Percentiles rank a stretch among this genome's conserved stretches.
phyloP scores from a whole-genome alignment of 2,888 invertebrate genomes.

The Cephalotes varians region DNA sequence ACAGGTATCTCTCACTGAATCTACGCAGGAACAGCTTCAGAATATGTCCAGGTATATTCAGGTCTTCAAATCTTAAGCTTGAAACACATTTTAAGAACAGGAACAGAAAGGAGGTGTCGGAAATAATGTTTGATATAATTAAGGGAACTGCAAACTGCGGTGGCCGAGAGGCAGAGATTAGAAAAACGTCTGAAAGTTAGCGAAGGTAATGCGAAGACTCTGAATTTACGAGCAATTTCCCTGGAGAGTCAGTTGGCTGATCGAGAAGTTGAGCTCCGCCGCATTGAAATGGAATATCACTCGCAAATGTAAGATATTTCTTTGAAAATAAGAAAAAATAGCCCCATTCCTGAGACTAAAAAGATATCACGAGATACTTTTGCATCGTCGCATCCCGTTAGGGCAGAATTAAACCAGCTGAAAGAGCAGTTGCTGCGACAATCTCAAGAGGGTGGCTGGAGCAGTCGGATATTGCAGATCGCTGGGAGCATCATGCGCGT shows the following conservation, averaged over 20 bases:
- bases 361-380: background rate
- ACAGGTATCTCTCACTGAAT: slow-evolving; percentile 74
- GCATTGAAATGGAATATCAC: slow-evolving; percentile 77
- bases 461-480: slow-evolving; percentile 81
- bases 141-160: slow-evolving; percentile 75
- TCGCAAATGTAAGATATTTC: slow-evolving; percentile 75
- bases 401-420: slow-evolving; percentile 78
- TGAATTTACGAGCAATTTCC: slow-evolving; percentile 70
- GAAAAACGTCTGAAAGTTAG: slow-evolving; percentile 73
- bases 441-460: slow-evolving; percentile 81
- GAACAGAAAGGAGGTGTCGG: background rate
- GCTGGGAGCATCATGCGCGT: slow-evolving; percentile 82
- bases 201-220: slow-evolving; percentile 72
- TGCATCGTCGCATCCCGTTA: slow-evolving; percentile 1
- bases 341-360: background rate
- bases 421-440: slow-evolving; percentile 78
- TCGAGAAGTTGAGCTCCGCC: slow-evolving; percentile 77
- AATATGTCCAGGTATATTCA: slow-evolving; percentile 71
- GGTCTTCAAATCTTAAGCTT: background rate
- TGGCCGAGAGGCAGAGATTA: slow-evolving; percentile 73
- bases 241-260: slow-evolving; percentile 77
- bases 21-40: slow-evolving; percentile 75
- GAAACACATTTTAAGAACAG: background rate
- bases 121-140: background rate
- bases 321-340: background rate